phyloP scores from a whole-genome alignment of 2,888 invertebrate genomes.

The Eueremaeus valkanovi region DNA sequence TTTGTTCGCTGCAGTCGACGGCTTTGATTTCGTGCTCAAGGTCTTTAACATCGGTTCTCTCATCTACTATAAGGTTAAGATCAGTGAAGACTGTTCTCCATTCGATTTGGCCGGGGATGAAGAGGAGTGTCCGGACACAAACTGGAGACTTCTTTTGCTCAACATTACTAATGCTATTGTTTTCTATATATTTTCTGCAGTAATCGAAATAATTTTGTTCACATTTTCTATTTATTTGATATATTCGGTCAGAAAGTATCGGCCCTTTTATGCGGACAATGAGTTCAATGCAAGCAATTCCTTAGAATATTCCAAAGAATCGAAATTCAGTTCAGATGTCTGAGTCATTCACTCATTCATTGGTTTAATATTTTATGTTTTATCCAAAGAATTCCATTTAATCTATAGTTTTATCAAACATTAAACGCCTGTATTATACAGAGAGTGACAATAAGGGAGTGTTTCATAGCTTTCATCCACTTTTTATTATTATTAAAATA shows the following conservation, averaged over 20 bases:
- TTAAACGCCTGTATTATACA: too few relatives aligned
- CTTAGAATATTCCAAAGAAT: background rate
- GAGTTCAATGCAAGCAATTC: background rate
- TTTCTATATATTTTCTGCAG: slow-evolving; percentile 10
- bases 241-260: slow-evolving; percentile 18
- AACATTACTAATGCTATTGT: background rate
- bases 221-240: slow-evolving; percentile 28
- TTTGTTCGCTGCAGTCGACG: background rate
- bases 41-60: slow-evolving; percentile 13
- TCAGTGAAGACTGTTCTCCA: slow-evolving; percentile 26
- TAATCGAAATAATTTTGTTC: slow-evolving; percentile 25
- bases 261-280: background rate
- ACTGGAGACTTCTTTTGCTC: slow-evolving; percentile 9
- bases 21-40: background rate
- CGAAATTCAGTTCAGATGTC: background rate
- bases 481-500: too few relatives aligned
- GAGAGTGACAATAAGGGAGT: too few relatives aligned
- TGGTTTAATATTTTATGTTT: too few relatives aligned
- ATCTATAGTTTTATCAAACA: too few relatives aligned
- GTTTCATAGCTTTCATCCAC: too few relatives aligned
- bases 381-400: too few relatives aligned
- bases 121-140: slow-evolving; percentile 13
- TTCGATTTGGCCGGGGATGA: slow-evolving; percentile 19
- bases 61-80: slow-evolving; percentile 22
- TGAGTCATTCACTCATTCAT: background rate